These are phyloP conservation scores for Pseudococcus jackbeardsleyi DNA, from an alignment of 2,888 invertebrate genomes.

Conservation along the genomic window DNA sequence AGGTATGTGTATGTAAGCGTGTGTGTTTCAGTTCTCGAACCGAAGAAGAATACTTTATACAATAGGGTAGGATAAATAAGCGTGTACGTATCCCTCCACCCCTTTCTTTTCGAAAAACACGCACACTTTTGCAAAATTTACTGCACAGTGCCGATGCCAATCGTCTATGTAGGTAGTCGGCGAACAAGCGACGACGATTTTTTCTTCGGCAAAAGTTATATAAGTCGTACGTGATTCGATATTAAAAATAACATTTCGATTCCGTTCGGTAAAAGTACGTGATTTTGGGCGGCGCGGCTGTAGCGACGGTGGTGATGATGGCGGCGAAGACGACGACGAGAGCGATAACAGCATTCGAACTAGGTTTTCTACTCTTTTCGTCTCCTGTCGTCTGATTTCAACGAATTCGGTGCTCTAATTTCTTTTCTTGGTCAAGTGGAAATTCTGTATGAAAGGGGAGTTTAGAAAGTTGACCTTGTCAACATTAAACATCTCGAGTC, in stretches of 20 bases:
- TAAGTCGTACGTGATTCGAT: constrained; percentile 54
- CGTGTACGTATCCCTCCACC: neutral
- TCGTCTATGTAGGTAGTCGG: neutral
- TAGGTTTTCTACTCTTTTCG: no score
- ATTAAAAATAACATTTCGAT: constrained; percentile 54
- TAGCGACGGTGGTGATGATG: neutral
- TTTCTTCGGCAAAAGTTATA: constrained; percentile 49
- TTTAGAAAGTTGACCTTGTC: no score
- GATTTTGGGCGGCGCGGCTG: constrained; percentile 1
- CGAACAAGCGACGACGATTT: constrained; percentile 47
- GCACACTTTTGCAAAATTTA: neutral
- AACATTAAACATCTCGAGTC: no score
- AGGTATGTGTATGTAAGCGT: neutral
- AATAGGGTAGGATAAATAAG: neutral
- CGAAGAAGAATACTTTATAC: neutral
- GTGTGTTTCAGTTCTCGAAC: neutral
- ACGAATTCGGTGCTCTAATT: no score
- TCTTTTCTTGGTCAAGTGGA: no score
- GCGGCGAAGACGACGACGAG: no score
- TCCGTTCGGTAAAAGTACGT: constrained; percentile 13
- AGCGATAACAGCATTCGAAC: no score
- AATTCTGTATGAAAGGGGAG: no score
- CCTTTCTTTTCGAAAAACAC: neutral
- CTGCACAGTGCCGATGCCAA: neutral
- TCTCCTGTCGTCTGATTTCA: no score